These are phyloP conservation scores for Clinocottus analis DNA, from an alignment of 2,113 vertebrate species.

Conservation along the genomic window DNA sequence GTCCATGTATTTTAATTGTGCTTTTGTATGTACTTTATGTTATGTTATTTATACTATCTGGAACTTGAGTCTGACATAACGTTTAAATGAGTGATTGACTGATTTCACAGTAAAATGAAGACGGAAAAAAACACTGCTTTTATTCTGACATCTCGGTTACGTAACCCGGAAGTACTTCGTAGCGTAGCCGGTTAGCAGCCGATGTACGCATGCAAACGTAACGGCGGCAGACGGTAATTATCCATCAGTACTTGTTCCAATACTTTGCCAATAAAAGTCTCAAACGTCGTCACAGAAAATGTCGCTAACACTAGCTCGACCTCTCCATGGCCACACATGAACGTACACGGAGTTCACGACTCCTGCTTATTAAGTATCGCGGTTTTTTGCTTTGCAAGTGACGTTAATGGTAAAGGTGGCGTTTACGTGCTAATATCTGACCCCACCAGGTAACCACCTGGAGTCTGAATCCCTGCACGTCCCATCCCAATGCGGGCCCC, in stretches of 20 bases:
- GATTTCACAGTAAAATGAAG: no score
- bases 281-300: background rate
- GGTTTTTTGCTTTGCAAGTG: background rate
- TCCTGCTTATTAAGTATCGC: background rate
- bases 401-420: background rate
- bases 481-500: slow-evolving; percentile 22
- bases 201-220: slow-evolving; percentile 30
- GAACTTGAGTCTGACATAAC: no score
- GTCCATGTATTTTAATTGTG: no score
- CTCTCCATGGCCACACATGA: background rate
- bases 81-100: no score
- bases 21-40: no score
- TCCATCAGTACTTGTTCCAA: background rate
- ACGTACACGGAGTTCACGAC: background rate
- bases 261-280: background rate
- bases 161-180: slow-evolving; percentile 63
- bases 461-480: slow-evolving; percentile 1
- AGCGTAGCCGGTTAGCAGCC: slow-evolving; percentile 1
- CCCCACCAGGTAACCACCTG: background rate
- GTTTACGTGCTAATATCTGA: background rate
- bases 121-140: slow-evolving; percentile 20
- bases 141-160: slow-evolving; percentile 49
- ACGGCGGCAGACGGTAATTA: slow-evolving; percentile 5
- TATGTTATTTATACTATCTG: no score
- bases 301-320: no score